Evolutionary conservation across 2,797 vertebrate genomes (phyloP).

Genomic region (Bryconaethiops microstoma): DNA sequence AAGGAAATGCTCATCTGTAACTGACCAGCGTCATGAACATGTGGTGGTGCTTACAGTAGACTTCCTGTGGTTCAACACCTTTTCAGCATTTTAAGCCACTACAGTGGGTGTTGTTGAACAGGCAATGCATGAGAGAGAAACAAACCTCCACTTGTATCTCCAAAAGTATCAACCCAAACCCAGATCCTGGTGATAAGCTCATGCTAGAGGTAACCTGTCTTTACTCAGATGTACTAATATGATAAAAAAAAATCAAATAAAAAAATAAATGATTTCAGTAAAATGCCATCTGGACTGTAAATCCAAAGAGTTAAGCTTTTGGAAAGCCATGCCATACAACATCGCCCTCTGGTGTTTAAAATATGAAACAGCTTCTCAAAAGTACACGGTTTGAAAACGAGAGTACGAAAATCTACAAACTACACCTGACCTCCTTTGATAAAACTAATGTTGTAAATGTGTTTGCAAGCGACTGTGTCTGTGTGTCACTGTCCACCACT

Average conservation of each 20-base stretch:
- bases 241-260: not conserved
- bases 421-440: not conserved
- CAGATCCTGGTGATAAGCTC: not conserved
- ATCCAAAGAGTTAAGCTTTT: not conserved
- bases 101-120: not conserved
- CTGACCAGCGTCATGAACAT: conserved; percentile 26
- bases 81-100: not conserved
- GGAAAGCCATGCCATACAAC: not conserved
- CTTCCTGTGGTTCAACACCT: conserved; percentile 8
- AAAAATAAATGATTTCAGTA: too few relatives aligned
- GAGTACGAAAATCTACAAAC: not conserved
- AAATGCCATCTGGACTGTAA: not conserved
- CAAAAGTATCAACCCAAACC: not conserved
- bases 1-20: conserved; percentile 27
- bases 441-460: not conserved
- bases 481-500: too few relatives aligned
- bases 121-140: not conserved
- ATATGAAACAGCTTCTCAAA: not conserved
- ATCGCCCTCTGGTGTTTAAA: conserved; percentile 34
- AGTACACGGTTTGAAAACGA: not conserved
- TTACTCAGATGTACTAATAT: not conserved
- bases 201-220: not conserved
- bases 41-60: conserved; percentile 21
- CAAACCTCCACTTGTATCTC: not conserved
- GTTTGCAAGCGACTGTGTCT: not conserved